Percentiles rank a stretch among this genome's conserved stretches.
phyloP scores from a whole-genome alignment of 2,797 vertebrate genomes.

The Sebastes jordani region DNA sequence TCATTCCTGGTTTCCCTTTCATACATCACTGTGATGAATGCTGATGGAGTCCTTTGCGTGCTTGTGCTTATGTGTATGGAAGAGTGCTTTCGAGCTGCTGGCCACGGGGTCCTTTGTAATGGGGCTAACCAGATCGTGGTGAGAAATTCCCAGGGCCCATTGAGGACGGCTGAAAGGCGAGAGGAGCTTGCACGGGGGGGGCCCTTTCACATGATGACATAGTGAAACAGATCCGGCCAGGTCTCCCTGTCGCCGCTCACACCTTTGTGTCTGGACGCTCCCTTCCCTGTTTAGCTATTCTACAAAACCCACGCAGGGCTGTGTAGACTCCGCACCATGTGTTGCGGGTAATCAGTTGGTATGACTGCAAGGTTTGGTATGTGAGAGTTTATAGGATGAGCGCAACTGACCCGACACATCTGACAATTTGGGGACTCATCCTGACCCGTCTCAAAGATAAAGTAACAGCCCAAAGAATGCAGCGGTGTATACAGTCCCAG shows the following conservation, averaged over 20 bases:
- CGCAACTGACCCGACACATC: slow-evolving; percentile 3
- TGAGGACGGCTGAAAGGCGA: slow-evolving; percentile 76
- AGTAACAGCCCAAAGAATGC: slow-evolving; percentile 53
- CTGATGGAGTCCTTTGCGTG: slow-evolving; percentile 33
- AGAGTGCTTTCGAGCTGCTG: slow-evolving; percentile 56
- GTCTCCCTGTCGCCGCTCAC: slow-evolving; percentile 45
- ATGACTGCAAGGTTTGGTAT: slow-evolving; percentile 18
- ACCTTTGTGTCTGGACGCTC: slow-evolving; percentile 67
- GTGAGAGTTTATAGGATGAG: neutral
- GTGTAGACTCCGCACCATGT: slow-evolving; percentile 6
- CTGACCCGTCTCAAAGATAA: slow-evolving; percentile 35
- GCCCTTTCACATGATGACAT: slow-evolving; percentile 71
- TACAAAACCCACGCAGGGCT: slow-evolving; percentile 20
- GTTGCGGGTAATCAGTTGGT: slow-evolving; percentile 1
- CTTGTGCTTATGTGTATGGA: slow-evolving; percentile 23
- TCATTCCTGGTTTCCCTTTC: slow-evolving; percentile 69
- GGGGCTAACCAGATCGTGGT: slow-evolving; percentile 76
- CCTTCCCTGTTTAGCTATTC: slow-evolving; percentile 36
- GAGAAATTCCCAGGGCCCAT: slow-evolving; percentile 74
- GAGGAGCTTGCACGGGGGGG: slow-evolving; percentile 42
- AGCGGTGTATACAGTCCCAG: slow-evolving; percentile 47
- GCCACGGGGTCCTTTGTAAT: slow-evolving; percentile 72
- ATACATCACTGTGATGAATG: slow-evolving; percentile 50
- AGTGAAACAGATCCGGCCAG: slow-evolving; percentile 68
- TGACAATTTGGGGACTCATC: slow-evolving; percentile 26